These are phyloP conservation scores for Epizoanthus scotinus DNA, from an alignment of 92 coral and sea anemone species.

Conservation along the genomic window DNA sequence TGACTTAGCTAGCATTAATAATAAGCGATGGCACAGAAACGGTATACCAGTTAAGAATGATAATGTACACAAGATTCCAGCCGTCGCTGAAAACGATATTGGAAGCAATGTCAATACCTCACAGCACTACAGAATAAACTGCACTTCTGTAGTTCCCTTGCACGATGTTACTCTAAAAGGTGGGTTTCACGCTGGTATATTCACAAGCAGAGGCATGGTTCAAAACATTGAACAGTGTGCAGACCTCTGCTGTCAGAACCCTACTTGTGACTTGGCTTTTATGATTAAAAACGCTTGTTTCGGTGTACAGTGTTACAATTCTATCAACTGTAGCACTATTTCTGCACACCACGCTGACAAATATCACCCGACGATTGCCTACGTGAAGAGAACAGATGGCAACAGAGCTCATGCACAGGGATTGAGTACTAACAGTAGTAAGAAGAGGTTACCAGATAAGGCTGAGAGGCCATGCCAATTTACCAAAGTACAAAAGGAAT, in stretches of 20 bases:
- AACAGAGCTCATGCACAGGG: background rate
- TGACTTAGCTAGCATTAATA: background rate
- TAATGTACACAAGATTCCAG: background rate
- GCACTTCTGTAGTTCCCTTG: constrained; percentile 31
- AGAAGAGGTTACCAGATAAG: background rate
- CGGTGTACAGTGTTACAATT: constrained; percentile 53
- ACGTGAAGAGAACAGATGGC: constrained; percentile 33
- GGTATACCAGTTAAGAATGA: background rate
- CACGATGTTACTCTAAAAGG: constrained; percentile 75
- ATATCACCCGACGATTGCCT: constrained; percentile 59
- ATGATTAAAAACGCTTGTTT: constrained; percentile 81
- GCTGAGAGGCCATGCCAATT: constrained; percentile 49
- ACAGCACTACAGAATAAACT: background rate
- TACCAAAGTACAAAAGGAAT: constrained; percentile 54
- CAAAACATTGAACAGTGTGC: constrained; percentile 66
- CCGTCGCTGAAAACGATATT: background rate
- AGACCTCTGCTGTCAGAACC: constrained; percentile 59
- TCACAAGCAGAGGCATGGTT: constrained; percentile 67
- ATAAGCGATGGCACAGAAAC: background rate
- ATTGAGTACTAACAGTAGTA: background rate
- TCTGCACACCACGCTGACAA: constrained; percentile 50
- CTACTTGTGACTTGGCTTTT: constrained; percentile 75
- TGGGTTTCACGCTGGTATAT: constrained; percentile 78
- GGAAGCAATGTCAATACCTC: background rate
- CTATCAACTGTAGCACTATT: constrained; percentile 52